Conservation (phyloP, 2,113 vertebrate species). For the Syngnathus scovelli region DNA sequence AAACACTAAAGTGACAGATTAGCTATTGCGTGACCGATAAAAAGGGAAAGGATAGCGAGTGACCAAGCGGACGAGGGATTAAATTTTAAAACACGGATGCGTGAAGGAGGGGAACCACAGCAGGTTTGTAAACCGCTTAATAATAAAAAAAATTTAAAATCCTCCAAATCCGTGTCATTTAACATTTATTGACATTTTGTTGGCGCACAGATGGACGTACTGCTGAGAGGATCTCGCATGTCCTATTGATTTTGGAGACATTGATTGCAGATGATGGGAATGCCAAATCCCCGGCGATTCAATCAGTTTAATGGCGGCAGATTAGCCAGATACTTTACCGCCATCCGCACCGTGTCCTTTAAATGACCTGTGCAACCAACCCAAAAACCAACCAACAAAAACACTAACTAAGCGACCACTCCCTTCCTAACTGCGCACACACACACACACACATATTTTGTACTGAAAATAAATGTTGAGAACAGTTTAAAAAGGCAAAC, state of each 20-base stretch:
- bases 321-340: constrained; percentile 75
- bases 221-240: constrained; percentile 55
- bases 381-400: not conserved
- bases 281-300: constrained; percentile 74
- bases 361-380: constrained; percentile 52
- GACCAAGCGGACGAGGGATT: constrained; percentile 25
- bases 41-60: constrained; percentile 7
- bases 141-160: constrained; percentile 12
- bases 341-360: constrained; percentile 70
- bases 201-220: constrained; percentile 26
- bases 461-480: not conserved
- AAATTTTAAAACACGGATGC: constrained; percentile 33
- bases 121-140: constrained; percentile 42
- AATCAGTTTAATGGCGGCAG: constrained; percentile 78
- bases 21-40: constrained; percentile 7
- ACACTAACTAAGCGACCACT: constrained; percentile 5
- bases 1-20: not conserved
- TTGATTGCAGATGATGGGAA: constrained; percentile 75
- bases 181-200: constrained; percentile 38
- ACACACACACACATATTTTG: not conserved
- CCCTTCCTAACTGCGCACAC: constrained; percentile 17
- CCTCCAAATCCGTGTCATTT: constrained; percentile 37
- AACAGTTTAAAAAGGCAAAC: not conserved
- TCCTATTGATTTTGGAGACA: constrained; percentile 73
- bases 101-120: constrained; percentile 31